These are phyloP conservation scores for Chesias legatella DNA, from an alignment of 2,888 invertebrate genomes.

Conservation along the genomic window DNA sequence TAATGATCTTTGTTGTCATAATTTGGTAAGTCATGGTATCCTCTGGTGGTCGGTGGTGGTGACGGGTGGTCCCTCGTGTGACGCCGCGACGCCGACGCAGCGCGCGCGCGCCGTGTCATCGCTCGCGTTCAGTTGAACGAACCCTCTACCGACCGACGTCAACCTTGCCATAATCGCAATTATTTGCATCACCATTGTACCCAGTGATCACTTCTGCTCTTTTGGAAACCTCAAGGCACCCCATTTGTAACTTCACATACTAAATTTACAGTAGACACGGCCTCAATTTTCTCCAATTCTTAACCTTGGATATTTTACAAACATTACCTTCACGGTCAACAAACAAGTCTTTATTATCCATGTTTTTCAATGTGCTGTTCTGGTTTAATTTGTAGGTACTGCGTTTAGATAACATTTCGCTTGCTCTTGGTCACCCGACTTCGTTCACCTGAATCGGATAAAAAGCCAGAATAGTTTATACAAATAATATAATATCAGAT, in stretches of 20 bases:
- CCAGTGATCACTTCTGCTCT: conserved; percentile 50
- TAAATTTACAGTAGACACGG: no score
- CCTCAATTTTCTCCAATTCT: neutral
- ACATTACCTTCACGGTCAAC: no score
- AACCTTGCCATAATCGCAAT: conserved; percentile 79
- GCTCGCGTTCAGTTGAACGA: conserved; percentile 80
- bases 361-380: no score
- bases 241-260: no score
- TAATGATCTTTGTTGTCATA: no score
- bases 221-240: conserved; percentile 7
- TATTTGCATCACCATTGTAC: conserved; percentile 77
- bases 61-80: conserved; percentile 41
- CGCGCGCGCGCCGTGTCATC: conserved; percentile 75
- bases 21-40: conserved; percentile 27
- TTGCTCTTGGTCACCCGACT: no score
- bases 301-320: conserved; percentile 5
- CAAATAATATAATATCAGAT: no score
- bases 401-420: no score
- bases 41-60: conserved; percentile 28
- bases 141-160: conserved; percentile 73
- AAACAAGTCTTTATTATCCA: no score
- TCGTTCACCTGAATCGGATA: no score
- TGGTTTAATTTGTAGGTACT: no score
- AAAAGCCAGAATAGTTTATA: no score
- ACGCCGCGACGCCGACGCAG: conserved; percentile 69